Percentiles rank a stretch among this genome's conserved stretches.
These are phyloP conservation scores for Xanthorhoe designata DNA, from an alignment of 2,888 invertebrate genomes.

Conservation along the genomic window DNA sequence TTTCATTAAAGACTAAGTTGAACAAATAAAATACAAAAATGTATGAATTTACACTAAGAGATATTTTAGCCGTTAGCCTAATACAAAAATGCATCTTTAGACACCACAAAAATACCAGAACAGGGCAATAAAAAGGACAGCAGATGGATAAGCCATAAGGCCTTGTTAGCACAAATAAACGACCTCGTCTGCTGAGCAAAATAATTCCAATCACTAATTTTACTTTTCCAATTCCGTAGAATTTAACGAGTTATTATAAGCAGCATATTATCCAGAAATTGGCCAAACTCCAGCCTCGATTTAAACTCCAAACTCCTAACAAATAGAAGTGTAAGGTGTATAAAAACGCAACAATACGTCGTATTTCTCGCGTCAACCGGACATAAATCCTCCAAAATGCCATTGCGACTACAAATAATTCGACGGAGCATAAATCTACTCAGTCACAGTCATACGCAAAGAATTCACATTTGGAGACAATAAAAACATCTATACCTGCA, in stretches of 20 bases:
- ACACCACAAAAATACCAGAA: not conserved
- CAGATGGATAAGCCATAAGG: not conserved
- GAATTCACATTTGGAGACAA: constrained; percentile 46
- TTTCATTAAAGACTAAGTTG: no score
- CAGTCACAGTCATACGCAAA: constrained; percentile 47
- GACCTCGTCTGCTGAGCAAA: not conserved
- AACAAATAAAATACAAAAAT: no score
- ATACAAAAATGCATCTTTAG: not conserved
- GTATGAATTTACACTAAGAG: no score
- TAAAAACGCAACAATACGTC: constrained; percentile 55
- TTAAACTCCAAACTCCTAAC: constrained; percentile 41
- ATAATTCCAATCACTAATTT: not conserved
- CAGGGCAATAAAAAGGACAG: not conserved
- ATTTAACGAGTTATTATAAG: constrained; percentile 9
- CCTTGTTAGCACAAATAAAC: not conserved
- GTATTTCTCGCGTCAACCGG: constrained; percentile 48
- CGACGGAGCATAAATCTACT: constrained; percentile 52
- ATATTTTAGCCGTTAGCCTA: no score
- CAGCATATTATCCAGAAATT: constrained; percentile 28
- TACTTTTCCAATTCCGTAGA: not conserved
- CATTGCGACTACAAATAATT: constrained; percentile 52
- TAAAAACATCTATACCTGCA: constrained; percentile 46
- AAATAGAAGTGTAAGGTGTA: constrained; percentile 47
- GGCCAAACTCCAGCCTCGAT: constrained; percentile 30
- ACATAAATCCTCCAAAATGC: constrained; percentile 53